Evolutionary conservation across 2,797 vertebrate genomes (phyloP).

Genomic region (Yasuhikotakia modesta): DNA sequence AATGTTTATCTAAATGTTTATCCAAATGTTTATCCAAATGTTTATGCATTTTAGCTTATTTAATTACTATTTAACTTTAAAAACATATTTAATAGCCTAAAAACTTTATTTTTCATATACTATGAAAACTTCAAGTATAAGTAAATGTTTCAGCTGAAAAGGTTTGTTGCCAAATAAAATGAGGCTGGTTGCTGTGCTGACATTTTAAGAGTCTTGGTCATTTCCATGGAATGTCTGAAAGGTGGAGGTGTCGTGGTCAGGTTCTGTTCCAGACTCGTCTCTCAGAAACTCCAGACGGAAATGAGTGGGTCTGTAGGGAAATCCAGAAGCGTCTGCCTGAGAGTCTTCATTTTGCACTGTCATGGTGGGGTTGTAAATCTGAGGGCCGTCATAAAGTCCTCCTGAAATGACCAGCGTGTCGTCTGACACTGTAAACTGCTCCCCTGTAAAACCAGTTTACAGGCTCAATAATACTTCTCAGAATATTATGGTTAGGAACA

Average conservation of each 20-base stretch:
- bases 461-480: not conserved
- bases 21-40: slow-evolving; percentile 8
- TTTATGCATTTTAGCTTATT: not conserved
- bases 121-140: slow-evolving; percentile 2
- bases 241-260: slow-evolving; percentile 41
- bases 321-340: slow-evolving; percentile 52
- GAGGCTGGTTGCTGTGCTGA: not conserved
- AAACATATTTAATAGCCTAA: not conserved
- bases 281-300: slow-evolving; percentile 74
- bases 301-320: slow-evolving; percentile 60
- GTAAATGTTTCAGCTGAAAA: not conserved
- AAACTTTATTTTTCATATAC: not conserved
- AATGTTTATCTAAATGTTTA: slow-evolving; percentile 2
- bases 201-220: slow-evolving; percentile 47
- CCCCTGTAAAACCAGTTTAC: slow-evolving; percentile 56
- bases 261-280: slow-evolving; percentile 59
- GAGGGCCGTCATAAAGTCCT: slow-evolving; percentile 77
- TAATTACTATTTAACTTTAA: not conserved
- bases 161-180: slow-evolving; percentile 8
- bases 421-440: slow-evolving; percentile 66
- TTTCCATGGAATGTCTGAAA: slow-evolving; percentile 55
- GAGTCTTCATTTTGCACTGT: slow-evolving; percentile 60
- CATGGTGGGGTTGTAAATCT: slow-evolving; percentile 72
- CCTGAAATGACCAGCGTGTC: slow-evolving; percentile 79
- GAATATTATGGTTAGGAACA: not conserved